Conservation (phyloP, 2,797 vertebrate species). For the Lacerta viridis region DNA sequence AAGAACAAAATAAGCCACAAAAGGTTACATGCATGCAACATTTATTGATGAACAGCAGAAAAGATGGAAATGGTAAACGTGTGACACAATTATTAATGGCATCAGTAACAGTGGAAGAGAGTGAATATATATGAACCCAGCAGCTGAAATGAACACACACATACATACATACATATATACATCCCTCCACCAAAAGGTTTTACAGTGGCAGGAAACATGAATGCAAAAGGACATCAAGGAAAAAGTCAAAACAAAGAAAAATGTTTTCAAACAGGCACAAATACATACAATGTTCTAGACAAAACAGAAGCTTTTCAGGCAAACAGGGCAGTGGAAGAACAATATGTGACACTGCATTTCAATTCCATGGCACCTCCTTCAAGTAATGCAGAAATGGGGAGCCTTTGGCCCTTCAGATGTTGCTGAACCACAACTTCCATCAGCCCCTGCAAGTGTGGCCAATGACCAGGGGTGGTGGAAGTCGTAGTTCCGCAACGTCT, state of each 20-base stretch:
- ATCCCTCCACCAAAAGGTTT: background rate
- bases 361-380: too few species aligned
- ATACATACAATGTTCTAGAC: background rate
- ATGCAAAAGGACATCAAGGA: background rate
- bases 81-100: background rate
- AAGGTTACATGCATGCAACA: slow-evolving; percentile 31
- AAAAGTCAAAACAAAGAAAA: background rate
- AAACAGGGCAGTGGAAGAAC: background rate
- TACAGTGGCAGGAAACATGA: background rate
- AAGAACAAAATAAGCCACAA: slow-evolving; percentile 19
- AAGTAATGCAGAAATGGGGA: too few species aligned
- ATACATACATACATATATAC: background rate
- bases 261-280: background rate
- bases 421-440: too few species aligned
- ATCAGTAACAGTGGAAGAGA: background rate
- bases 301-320: background rate
- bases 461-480: too few species aligned
- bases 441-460: too few species aligned
- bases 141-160: background rate
- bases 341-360: background rate
- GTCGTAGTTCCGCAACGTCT: too few species aligned
- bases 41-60: slow-evolving; percentile 28
- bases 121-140: background rate
- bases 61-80: background rate
- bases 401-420: too few species aligned